These are phyloP conservation scores for Drosophila neotestacea DNA, from an alignment of 2,888 invertebrate species.

Conservation along the genomic window DNA sequence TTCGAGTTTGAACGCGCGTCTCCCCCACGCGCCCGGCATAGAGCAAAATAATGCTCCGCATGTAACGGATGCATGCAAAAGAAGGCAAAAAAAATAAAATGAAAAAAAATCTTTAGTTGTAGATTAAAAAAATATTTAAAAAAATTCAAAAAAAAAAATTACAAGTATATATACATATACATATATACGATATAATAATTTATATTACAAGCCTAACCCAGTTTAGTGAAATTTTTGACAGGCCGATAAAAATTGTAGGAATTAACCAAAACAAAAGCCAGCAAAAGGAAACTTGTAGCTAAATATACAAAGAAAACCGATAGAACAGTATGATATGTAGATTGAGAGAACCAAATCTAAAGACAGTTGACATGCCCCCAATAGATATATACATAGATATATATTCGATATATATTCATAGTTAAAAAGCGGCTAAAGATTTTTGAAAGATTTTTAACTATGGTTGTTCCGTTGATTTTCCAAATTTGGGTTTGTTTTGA, in stretches of 20 bases:
- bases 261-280: slow-evolving; percentile 40
- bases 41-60: slow-evolving; percentile 63
- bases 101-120: slow-evolving; percentile 63
- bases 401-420: slow-evolving; percentile 31
- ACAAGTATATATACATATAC: slow-evolving; percentile 31
- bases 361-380: slow-evolving; percentile 56
- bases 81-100: slow-evolving; percentile 47
- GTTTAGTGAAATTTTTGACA: slow-evolving; percentile 79
- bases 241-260: slow-evolving; percentile 48
- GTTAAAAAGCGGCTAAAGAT: slow-evolving; percentile 36
- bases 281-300: slow-evolving; percentile 71
- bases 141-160: slow-evolving; percentile 48
- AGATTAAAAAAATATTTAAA: slow-evolving; percentile 52
- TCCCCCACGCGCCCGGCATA: slow-evolving; percentile 48
- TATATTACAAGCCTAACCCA: slow-evolving; percentile 67
- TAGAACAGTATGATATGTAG: slow-evolving; percentile 61
- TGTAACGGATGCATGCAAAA: slow-evolving; percentile 71
- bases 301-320: slow-evolving; percentile 70
- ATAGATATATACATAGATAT: slow-evolving; percentile 34
- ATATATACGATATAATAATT: slow-evolving; percentile 44
- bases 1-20: slow-evolving; percentile 68
- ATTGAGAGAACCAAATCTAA: slow-evolving; percentile 46
- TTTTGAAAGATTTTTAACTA: slow-evolving; percentile 59
- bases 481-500: slow-evolving; percentile 29
- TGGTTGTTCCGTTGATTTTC: slow-evolving; percentile 41